These are phyloP conservation scores for Sabatieria punctata DNA, from an alignment of 2,888 invertebrate genomes.

Conservation along the genomic window DNA sequence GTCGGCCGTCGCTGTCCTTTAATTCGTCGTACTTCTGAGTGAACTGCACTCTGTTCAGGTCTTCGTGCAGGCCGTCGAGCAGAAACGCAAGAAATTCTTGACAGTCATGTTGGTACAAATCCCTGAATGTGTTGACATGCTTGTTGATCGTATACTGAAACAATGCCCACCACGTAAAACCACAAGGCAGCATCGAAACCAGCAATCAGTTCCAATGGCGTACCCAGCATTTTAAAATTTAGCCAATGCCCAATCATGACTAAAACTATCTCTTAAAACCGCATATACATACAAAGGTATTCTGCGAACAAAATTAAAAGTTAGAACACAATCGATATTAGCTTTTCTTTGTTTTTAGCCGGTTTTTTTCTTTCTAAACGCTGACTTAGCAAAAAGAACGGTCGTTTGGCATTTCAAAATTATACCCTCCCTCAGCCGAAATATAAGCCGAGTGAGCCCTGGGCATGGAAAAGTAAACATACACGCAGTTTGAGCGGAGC, in stretches of 20 bases:
- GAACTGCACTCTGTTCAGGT: slow-evolving; percentile 59
- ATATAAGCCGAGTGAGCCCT: too few relatives aligned
- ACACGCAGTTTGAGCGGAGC: slow-evolving; percentile 71
- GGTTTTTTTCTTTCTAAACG: too few relatives aligned
- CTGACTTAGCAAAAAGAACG: too few relatives aligned
- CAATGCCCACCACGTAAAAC: neutral
- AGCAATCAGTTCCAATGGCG: neutral
- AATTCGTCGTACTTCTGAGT: slow-evolving; percentile 50
- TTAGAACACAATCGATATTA: too few relatives aligned
- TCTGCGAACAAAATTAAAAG: too few relatives aligned
- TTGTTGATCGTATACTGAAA: slow-evolving; percentile 60
- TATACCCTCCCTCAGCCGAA: too few relatives aligned
- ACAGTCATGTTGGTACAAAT: slow-evolving; percentile 81
- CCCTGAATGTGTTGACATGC: slow-evolving; percentile 65
- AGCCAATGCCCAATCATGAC: too few relatives aligned
- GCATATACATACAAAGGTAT: too few relatives aligned
- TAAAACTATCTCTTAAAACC: too few relatives aligned
- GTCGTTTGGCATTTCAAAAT: too few relatives aligned
- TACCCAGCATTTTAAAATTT: neutral
- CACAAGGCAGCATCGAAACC: neutral
- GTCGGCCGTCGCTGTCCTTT: slow-evolving; percentile 56
- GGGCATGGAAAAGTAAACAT: too few relatives aligned
- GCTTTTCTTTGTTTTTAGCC: too few relatives aligned
- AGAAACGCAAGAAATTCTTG: slow-evolving; percentile 80
- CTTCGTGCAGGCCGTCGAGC: slow-evolving; percentile 75